Conservation (phyloP, 2,113 vertebrate genomes). For the Diglossa brunneiventris region DNA sequence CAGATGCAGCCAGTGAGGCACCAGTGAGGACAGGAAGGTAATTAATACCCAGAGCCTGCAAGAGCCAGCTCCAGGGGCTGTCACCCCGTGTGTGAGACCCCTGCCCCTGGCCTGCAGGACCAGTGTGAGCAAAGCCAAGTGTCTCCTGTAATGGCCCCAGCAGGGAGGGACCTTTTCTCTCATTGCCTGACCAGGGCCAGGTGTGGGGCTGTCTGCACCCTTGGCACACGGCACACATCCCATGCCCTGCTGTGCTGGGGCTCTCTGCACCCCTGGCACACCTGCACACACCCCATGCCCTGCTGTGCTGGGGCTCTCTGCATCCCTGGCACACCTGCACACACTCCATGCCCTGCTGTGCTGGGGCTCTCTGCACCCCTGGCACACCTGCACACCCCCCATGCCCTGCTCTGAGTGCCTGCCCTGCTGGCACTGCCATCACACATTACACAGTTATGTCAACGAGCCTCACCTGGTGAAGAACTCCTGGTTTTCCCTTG, state of each 20-base stretch:
- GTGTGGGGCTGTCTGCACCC: neutral
- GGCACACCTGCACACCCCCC: no score
- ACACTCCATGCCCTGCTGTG: no score
- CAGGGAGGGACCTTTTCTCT: neutral
- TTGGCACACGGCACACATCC: no score
- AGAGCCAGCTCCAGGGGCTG: neutral
- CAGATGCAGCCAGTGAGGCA: neutral
- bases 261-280: neutral
- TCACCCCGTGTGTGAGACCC: rapidly evolving
- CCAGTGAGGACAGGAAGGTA: neutral
- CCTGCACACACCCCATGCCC: neutral
- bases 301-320: no score
- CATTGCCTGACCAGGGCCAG: neutral
- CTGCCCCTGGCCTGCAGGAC: rapidly evolving
- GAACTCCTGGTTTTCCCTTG: neutral
- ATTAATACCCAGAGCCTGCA: neutral
- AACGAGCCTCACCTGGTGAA: neutral
- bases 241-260: no score
- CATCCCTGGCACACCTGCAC: no score
- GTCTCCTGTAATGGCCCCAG: neutral
- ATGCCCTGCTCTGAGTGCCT: neutral
- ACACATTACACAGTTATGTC: neutral
- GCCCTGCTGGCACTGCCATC: neutral
- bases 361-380: no score
- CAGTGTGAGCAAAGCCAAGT: rapidly evolving